Base-by-base conservation (phyloP, 64 coral and sea anemone species). In the Pachyseris speciosa region DNA sequence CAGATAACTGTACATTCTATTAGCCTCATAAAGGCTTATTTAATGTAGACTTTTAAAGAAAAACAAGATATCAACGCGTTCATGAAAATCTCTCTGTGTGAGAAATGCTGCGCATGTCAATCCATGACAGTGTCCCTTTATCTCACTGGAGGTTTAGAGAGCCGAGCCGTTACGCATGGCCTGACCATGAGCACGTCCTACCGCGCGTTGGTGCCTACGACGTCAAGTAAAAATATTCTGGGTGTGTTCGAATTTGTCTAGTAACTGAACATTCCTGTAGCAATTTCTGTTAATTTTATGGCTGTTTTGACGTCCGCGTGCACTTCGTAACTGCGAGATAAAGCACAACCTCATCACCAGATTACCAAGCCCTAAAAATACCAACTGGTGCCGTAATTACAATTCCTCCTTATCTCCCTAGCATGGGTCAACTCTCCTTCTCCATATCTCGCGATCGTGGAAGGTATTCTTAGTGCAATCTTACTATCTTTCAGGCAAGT, bases 291-390 rank as follows among this genome's bases (percentile, higher is more conserved):
- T 80, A 80, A 92, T 37, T 51, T 20, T 43, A 92, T 57, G 24
- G 75, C 68, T 13, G 37, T 60, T 16, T 92, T 92, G 5, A 92
- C 68, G 55, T 92, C 9, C 5, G 90, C 58, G 50, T 74, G 45
- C 7, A 74, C 70, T 43, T 40, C 70, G 45, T 74, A 74, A 10
- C 40, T 74, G 38, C 70, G 38, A 11, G 70, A 40, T 42, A 74
- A 37, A 45, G 70, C 70, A 44, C 70, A 74, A 9, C 70, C 70
- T 74, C 34, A n/a, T 26, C 70, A 37, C 70, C 70, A 74, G 40
- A 37, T 74, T 24, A 74, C 70, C 20, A 74, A 11, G 9, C 70
- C 70, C 27, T 74, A 44, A 13, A 74, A 24, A 74, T 74, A 74
- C 70, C 39, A 74, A 24, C 40, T 74, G 38, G 8, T 26, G 10